Base-by-base conservation (phyloP, 2,113 vertebrate species). In the Paedocypris sp. region DNA sequence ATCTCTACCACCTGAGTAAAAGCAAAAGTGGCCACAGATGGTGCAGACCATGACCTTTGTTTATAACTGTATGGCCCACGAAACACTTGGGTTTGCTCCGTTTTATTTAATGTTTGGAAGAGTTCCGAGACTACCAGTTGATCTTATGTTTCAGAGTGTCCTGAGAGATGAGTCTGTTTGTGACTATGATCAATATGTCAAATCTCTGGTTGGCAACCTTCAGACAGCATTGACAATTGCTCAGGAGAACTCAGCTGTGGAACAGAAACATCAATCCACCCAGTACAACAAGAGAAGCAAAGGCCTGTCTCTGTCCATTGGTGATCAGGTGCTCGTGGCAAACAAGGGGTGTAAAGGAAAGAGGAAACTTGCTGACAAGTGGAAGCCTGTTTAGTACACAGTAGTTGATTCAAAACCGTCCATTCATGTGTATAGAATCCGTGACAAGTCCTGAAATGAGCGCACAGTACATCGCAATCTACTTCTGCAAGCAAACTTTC, bases 91-190 rank as follows among this genome's bases (percentile, higher is more conserved):
- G 1, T 62, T 43, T 18, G 32, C 50, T 1, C 42, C 33, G 0
- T 72, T 72, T 47, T 64, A 61, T 7, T 13, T 72, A 12, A 72
- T 64, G 69, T 72, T 57, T 8, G 36, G 60, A 1, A 48, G 66
- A 4, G 25, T 52, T 1, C 54, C 60, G 1, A 19, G 61, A n/a
- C n/a, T 67, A 8, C 60, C 60, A 1, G 46, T 71, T 25, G 68
- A 54, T 12, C 50, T 36, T 3, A 54, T 54, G 20, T 54, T 54
- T n/a, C 11, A 15, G 2, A 54, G 20, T 54, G 33, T 26, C 1
- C 22, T 54, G 1, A 18, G 10, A 4, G 51, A 54, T 10, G 3
- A 54, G 11, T 8, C 22, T 2, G 12, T 29, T 6, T 26, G 10
- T n/a, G 51, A 23, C 11, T 38, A 54, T 7, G 2, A 33, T 6